Evolutionary conservation across 2,113 vertebrate genomes (phyloP).

Genomic region (Psettodes erumei): DNA sequence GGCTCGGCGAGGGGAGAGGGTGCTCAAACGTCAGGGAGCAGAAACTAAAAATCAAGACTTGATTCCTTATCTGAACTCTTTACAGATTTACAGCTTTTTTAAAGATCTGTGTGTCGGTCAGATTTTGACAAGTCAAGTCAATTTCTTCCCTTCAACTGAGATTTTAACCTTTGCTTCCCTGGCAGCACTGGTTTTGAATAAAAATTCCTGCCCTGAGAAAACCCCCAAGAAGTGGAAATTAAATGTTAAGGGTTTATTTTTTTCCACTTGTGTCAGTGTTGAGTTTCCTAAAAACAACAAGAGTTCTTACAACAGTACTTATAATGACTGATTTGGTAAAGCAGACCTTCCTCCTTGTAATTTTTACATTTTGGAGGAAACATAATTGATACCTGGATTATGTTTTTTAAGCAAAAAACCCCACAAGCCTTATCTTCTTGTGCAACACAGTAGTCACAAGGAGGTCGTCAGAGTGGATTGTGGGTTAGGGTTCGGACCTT

Average conservation of each 20-base stretch:
- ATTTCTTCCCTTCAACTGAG: too few relatives aligned
- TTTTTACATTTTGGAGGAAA: too few relatives aligned
- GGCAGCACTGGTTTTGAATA: too few relatives aligned
- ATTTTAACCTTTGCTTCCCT: too few relatives aligned
- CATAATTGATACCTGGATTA: background rate
- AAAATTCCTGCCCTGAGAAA: too few relatives aligned
- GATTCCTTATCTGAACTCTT: constrained; percentile 33
- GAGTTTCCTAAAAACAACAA: background rate
- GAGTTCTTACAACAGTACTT: background rate
- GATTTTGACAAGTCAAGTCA: too few relatives aligned
- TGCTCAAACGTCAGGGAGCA: background rate
- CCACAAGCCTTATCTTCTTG: too few relatives aligned
- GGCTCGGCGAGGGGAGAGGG: background rate
- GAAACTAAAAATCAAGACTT: constrained; percentile 11
- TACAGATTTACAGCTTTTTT: background rate
- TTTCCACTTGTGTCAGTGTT: constrained; percentile 2
- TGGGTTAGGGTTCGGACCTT: too few relatives aligned
- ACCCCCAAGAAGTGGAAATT: too few relatives aligned
- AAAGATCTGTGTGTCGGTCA: background rate
- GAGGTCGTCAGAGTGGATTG: too few relatives aligned
- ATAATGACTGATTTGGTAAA: background rate
- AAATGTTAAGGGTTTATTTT: too few relatives aligned
- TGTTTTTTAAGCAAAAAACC: background rate
- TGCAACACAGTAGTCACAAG: background rate
- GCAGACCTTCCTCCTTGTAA: background rate